These are phyloP conservation scores for Cotesia glomerata DNA, from an alignment of 1,140 invertebrate species.

Conservation along the genomic window DNA sequence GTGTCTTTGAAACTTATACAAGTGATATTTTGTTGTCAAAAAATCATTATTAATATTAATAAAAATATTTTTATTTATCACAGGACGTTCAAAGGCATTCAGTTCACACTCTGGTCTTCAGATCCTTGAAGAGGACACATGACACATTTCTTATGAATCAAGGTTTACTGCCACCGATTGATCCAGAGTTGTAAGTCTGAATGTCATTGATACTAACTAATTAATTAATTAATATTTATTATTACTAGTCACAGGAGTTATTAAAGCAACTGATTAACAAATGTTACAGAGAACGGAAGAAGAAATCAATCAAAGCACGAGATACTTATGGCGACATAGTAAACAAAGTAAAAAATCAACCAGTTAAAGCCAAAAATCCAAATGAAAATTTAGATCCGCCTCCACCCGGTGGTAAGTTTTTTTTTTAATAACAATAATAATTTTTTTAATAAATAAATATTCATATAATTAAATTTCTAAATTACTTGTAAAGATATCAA, in stretches of 20 bases:
- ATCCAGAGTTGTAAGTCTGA: constrained; percentile 78
- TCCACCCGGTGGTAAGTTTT: constrained; percentile 59
- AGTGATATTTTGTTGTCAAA: too few relatives aligned
- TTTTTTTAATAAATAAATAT: too few relatives aligned
- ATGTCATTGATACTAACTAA: constrained; percentile 8
- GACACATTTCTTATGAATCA: constrained; percentile 97
- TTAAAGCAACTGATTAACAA: constrained; percentile 7
- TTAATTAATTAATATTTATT: constrained; percentile 6
- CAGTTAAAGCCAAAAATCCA: constrained; percentile 65
- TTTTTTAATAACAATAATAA: background rate
- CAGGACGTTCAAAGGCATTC: constrained; percentile 93
- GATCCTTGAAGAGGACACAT: constrained; percentile 95
- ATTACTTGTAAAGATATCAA: too few relatives aligned
- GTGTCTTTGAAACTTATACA: too few relatives aligned
- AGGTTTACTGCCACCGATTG: constrained; percentile 82
- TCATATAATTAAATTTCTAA: too few relatives aligned
- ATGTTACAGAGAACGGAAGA: constrained; percentile 76
- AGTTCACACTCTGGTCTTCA: constrained; percentile 94
- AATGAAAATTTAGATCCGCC: constrained; percentile 67
- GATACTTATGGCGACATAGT: constrained; percentile 90
- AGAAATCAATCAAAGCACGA: constrained; percentile 78
- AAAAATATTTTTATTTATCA: background rate
- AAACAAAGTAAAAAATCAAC: constrained; percentile 73
- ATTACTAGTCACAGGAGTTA: background rate
- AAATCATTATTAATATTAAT: too few relatives aligned